Percentiles rank a stretch among this genome's conserved stretches.
Evolutionary conservation across 1,140 invertebrate species (phyloP).

Genomic region (Parasteatoda tepidariorum): DNA sequence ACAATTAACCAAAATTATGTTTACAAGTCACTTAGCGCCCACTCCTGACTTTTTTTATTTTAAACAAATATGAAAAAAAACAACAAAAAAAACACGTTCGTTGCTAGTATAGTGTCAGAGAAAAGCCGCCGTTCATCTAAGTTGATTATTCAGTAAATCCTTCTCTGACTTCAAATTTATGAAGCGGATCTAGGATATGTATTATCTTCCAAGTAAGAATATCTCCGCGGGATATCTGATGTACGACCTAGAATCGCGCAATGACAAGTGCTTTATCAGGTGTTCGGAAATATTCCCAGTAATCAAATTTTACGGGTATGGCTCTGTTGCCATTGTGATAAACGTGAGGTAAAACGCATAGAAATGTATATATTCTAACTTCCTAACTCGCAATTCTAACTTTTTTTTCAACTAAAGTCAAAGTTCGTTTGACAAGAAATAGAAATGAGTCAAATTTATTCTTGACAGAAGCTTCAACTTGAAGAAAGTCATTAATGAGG

Average conservation of each 20-base stretch:
- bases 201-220: background rate
- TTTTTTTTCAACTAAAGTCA: background rate
- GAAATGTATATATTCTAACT: slow-evolving; percentile 15
- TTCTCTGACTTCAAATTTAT: slow-evolving; percentile 34
- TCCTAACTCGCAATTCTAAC: background rate
- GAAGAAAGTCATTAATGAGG: too few species aligned
- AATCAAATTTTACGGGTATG: slow-evolving; percentile 52
- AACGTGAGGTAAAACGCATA: slow-evolving; percentile 45
- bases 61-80: too few species aligned
- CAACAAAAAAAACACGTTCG: too few species aligned
- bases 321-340: slow-evolving; percentile 35
- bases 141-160: slow-evolving; percentile 31
- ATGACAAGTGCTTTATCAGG: slow-evolving; percentile 45
- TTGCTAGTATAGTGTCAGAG: background rate
- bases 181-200: slow-evolving; percentile 43
- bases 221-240: slow-evolving; percentile 25
- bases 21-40: too few species aligned
- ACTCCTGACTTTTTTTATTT: too few species aligned
- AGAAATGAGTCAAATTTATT: too few species aligned
- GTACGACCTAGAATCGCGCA: slow-evolving; percentile 4
- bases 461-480: too few species aligned
- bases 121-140: background rate
- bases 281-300: slow-evolving; percentile 49
- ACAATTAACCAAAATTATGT: too few species aligned
- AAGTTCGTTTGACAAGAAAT: background rate